Percentiles rank a stretch among this genome's conserved stretches.
phyloP scores from a whole-genome alignment of 2,113 vertebrate genomes.

The Hylia prasina region DNA sequence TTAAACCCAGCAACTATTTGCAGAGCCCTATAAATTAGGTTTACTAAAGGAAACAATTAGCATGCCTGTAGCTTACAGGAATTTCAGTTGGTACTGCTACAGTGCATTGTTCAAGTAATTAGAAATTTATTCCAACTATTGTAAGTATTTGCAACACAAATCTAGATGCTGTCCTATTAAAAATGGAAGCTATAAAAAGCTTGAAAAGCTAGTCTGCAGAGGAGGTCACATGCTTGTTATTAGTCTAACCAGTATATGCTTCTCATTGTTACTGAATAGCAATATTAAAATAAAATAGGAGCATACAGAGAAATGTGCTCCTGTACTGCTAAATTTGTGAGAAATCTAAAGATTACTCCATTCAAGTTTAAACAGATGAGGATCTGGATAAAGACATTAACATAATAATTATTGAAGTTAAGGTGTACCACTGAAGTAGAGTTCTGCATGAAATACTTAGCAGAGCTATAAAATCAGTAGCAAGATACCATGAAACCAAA shows the following conservation, averaged over 20 bases:
- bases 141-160: constrained; percentile 29
- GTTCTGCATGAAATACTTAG: not conserved
- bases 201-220: constrained; percentile 19
- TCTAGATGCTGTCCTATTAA: constrained; percentile 2
- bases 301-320: not conserved
- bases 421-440: not conserved
- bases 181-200: constrained; percentile 17
- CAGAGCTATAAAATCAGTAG: not conserved
- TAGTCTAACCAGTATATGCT: not conserved
- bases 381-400: not conserved
- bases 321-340: not conserved
- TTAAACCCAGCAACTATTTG: constrained; percentile 39
- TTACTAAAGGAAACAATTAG: constrained; percentile 59
- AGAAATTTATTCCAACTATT: constrained; percentile 45
- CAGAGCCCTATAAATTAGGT: constrained; percentile 41
- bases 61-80: constrained; percentile 38
- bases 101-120: constrained; percentile 44
- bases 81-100: constrained; percentile 12
- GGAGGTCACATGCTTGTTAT: not conserved
- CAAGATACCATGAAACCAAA: not conserved
- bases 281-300: not conserved
- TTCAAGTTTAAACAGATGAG: not conserved
- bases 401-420: not conserved
- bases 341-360: not conserved
- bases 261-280: not conserved